Base-by-base conservation (phyloP, 1,140 invertebrate species). In the Ceratosolen fusciceps region DNA sequence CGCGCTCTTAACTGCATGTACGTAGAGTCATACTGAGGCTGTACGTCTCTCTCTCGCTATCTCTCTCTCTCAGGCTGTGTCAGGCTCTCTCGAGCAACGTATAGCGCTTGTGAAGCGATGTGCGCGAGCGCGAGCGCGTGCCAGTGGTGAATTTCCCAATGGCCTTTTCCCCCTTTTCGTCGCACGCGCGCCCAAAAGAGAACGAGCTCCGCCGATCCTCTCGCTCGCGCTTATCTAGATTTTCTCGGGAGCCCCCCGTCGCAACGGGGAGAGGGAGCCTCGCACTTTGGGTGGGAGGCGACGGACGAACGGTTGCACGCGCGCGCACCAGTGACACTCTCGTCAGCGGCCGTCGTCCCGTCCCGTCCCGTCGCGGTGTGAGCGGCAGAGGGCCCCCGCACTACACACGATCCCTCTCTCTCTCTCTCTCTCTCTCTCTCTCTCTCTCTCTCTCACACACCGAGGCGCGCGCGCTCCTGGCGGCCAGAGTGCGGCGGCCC, bases 301-400 rank as follows among this genome's bases (percentile, higher is more conserved):
- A 29, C 70, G 47, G n/a, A 14, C 16, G 19, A 12, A 67, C 79
- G 79, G 54, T 73, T 74, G 79, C 73, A 77, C 75, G 72, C 76
- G 74, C 80, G 62, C 80, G 79, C 78, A 82, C 84, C 72, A 81
- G 86, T 52, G 87, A 87, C 71, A 87, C 86, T 77, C 60, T 77
- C 81, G 76, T 76, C 83, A 78, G 67, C 72, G 5, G 77, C 39
- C 83, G 87, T 87, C 74, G 88, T 89, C 80, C 83, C 88, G 77
- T 87, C 87, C 24, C 14, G 68, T 39, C n/a, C 24, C 16, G 16
- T 67, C 26, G 83, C 58, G 31, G 29, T 56, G 24, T 21, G 7
- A 9, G 10, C 10, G 83, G n/a, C 19, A 24, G 24, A 7, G 34
- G 19, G 21, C 5, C 58, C 58, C 58, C 58, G 16, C 16, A 31